Conservation (phyloP, 2,113 vertebrate genomes). For the Nyctereutes procyonoides region DNA sequence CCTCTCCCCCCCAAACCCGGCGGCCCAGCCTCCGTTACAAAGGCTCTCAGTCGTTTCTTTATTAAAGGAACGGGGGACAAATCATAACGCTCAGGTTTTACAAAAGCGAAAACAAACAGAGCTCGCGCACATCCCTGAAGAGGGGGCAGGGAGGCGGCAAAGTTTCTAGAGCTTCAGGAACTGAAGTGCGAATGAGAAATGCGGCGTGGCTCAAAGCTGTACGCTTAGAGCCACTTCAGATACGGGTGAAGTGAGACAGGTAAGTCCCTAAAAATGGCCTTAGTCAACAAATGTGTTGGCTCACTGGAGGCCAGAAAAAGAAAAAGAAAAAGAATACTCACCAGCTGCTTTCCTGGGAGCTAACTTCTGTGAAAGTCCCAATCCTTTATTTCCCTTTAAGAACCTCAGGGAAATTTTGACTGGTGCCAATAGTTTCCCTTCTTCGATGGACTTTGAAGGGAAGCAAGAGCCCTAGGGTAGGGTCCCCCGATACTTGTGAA, state of each 20-base stretch:
- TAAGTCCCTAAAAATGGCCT: neutral
- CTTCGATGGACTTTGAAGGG: neutral
- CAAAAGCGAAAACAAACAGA: slow-evolving; percentile 25
- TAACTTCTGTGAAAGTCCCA: neutral
- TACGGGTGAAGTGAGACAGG: neutral
- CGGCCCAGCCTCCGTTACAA: slow-evolving; percentile 24
- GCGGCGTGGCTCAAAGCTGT: neutral
- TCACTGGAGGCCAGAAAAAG: neutral
- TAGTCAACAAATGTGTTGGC: neutral
- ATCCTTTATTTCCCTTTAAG: slow-evolving; percentile 42
- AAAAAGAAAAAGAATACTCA: neutral
- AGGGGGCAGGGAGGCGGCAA: neutral
- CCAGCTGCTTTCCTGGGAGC: neutral
- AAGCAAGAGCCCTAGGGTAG: slow-evolving; percentile 34
- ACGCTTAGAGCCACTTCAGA: neutral
- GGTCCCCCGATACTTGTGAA: slow-evolving; percentile 45
- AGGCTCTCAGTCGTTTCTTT: slow-evolving; percentile 3
- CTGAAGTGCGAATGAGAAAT: neutral
- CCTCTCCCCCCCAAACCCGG: slow-evolving; percentile 26
- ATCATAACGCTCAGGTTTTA: neutral
- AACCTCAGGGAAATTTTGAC: slow-evolving; percentile 43
- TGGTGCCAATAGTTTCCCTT: neutral
- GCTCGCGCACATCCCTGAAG: neutral
- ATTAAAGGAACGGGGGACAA: neutral
- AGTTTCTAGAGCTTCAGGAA: slow-evolving; percentile 42